phyloP scores from a whole-genome alignment of 35 echinoderm and acorn worm species.

The Heliocidaris tuberculata region DNA sequence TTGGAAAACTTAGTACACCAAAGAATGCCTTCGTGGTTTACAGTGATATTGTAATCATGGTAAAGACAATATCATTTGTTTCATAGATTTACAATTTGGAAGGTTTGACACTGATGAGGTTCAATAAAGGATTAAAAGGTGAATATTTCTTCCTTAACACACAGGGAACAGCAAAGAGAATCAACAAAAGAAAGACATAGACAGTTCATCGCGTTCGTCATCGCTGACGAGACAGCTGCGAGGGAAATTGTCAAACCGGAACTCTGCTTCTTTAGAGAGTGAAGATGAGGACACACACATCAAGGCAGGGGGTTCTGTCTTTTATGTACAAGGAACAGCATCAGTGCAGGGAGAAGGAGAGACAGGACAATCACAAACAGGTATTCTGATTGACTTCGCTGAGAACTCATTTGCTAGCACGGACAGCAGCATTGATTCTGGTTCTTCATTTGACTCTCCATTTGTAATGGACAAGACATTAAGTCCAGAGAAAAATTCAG shows the following conservation, averaged over 20 bases:
- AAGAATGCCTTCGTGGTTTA: too few species aligned
- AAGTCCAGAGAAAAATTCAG: background rate
- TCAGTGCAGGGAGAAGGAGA: background rate
- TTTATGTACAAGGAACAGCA: slow-evolving; percentile 29
- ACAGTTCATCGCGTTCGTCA: slow-evolving; percentile 5
- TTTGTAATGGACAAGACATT: slow-evolving; percentile 1
- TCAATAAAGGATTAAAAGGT: background rate
- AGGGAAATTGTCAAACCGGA: background rate
- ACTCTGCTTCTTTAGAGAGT: background rate
- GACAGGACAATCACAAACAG: background rate
- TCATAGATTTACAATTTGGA: too few species aligned
- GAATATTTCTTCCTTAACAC: background rate
- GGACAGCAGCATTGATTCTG: slow-evolving; percentile 23
- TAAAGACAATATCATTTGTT: too few species aligned
- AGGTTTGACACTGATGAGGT: too few species aligned
- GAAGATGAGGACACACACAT: background rate
- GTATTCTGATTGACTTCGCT: slow-evolving; percentile 27
- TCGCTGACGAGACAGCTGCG: slow-evolving; percentile 9
- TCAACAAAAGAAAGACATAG: background rate
- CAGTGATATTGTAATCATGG: too few species aligned
- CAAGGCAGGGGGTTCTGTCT: slow-evolving; percentile 23
- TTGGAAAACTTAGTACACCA: too few species aligned
- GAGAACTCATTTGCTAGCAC: slow-evolving; percentile 12
- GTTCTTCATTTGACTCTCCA: background rate
- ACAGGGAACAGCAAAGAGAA: slow-evolving; percentile 37